Evolutionary conservation across 2,113 vertebrate species (phyloP).

Genomic region (Lamprotornis superbus): DNA sequence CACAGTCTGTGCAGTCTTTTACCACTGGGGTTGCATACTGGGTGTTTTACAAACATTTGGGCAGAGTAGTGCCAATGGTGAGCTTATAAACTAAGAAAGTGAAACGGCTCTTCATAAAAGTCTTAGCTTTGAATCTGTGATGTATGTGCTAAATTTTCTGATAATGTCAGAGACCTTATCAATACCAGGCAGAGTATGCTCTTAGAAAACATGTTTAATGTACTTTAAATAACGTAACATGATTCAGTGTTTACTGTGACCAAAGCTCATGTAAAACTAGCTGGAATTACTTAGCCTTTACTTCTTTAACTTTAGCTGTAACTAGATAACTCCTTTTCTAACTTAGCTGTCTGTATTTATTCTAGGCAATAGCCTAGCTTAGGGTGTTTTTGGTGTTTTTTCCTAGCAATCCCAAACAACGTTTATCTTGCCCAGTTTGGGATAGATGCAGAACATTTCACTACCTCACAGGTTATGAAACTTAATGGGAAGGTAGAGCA

Average conservation of each 20-base stretch:
- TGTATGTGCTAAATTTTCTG: neutral
- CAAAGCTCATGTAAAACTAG: neutral
- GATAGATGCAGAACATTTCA: neutral
- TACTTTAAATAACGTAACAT: neutral
- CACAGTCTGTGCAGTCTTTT: neutral
- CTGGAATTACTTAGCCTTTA: neutral
- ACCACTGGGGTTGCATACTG: neutral
- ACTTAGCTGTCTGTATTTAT: neutral
- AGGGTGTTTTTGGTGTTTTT: neutral
- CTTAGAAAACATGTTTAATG: neutral
- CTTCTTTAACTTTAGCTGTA: neutral
- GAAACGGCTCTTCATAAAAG: neutral
- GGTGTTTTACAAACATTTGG: neutral
- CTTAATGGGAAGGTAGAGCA: neutral
- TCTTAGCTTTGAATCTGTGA: neutral
- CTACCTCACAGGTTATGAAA: neutral
- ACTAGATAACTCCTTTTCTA: neutral
- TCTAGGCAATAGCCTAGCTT: neutral
- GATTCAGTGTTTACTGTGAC: neutral
- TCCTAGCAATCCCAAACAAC: neutral
- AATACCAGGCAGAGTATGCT: neutral
- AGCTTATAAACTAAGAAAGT: neutral
- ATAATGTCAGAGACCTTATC: neutral
- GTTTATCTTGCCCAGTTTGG: neutral
- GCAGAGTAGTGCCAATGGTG: neutral